A percentile compares a stretch with the other conserved stretches of the same genome.
Conservation (phyloP, 2,797 vertebrate genomes). For the Hirundo rustica region DNA sequence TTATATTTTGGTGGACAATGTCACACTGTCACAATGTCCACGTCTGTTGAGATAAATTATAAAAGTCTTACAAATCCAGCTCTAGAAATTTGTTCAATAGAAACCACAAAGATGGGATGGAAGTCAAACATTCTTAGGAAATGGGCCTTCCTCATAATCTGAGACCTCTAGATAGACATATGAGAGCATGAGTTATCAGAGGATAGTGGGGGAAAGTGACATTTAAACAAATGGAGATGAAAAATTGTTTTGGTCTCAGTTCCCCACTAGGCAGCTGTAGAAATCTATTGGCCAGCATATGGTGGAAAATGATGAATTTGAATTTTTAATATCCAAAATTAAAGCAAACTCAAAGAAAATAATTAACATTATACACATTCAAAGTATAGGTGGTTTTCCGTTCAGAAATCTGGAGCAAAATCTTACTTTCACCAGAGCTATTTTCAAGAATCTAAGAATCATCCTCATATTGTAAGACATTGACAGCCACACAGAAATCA, state of each 20-base stretch:
- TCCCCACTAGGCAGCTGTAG: not conserved
- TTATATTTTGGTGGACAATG: not conserved
- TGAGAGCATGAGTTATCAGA: not conserved
- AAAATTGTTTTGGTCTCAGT: not conserved
- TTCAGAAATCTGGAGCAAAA: not conserved
- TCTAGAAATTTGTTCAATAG: not conserved
- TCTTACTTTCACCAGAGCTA: not conserved
- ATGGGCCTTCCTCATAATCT: not conserved
- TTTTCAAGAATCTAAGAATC: not conserved
- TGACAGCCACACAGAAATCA: not conserved
- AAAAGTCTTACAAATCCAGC: not conserved
- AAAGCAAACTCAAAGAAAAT: not conserved
- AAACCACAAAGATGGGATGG: not conserved
- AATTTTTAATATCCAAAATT: not conserved
- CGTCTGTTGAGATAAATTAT: not conserved
- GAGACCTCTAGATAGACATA: not conserved
- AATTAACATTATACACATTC: not conserved
- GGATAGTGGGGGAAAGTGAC: not conserved
- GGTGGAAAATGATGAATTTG: not conserved
- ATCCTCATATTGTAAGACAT: not conserved
- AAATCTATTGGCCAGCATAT: not conserved
- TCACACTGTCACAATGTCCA: not conserved
- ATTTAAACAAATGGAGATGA: not conserved
- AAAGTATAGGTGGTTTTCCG: not conserved
- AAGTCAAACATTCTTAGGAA: not conserved